Percentiles rank a stretch among this genome's conserved stretches.
Conservation (phyloP, 2,888 invertebrate genomes). For the Eristalinus sepulchralis region DNA sequence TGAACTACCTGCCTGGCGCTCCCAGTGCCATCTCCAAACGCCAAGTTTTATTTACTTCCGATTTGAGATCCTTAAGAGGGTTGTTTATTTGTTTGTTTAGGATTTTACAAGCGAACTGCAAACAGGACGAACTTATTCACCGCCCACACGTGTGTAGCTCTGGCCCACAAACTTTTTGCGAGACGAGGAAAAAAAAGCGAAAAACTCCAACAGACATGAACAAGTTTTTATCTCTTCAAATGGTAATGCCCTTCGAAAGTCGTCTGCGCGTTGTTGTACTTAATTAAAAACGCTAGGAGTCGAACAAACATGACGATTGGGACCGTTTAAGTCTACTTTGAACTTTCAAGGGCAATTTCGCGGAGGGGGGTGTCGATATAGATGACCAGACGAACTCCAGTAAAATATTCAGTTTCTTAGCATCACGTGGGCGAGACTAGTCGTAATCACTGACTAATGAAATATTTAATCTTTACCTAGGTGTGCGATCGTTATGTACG, state of each 20-base stretch:
- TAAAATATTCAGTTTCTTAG: slow-evolving; percentile 60
- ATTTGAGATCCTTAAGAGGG: slow-evolving; percentile 38
- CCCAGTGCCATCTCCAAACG: slow-evolving; percentile 4
- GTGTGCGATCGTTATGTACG: neutral
- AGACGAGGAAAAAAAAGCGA: neutral
- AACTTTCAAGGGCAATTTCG: slow-evolving; percentile 21
- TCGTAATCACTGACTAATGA: neutral
- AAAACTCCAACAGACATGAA: slow-evolving; percentile 8
- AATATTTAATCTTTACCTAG: neutral
- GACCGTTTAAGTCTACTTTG: slow-evolving; percentile 48
- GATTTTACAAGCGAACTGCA: slow-evolving; percentile 49
- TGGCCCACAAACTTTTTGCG: slow-evolving; percentile 11
- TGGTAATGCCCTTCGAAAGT: slow-evolving; percentile 35
- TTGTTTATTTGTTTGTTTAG: slow-evolving; percentile 51
- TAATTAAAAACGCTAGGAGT: slow-evolving; percentile 42
- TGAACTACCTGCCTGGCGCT: slow-evolving; percentile 7
- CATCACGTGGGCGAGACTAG: slow-evolving; percentile 15
- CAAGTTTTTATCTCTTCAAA: slow-evolving; percentile 1
- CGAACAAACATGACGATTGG: slow-evolving; percentile 47
- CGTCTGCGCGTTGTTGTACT: slow-evolving; percentile 36
- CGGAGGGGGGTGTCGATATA: slow-evolving; percentile 36
- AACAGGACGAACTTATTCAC: slow-evolving; percentile 32
- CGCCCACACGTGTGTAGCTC: slow-evolving; percentile 10
- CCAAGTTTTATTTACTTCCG: slow-evolving; percentile 55
- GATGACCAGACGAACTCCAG: slow-evolving; percentile 44